These are phyloP conservation scores for Tetrapedia diversipes DNA, from an alignment of 2,888 invertebrate genomes.

Conservation along the genomic window DNA sequence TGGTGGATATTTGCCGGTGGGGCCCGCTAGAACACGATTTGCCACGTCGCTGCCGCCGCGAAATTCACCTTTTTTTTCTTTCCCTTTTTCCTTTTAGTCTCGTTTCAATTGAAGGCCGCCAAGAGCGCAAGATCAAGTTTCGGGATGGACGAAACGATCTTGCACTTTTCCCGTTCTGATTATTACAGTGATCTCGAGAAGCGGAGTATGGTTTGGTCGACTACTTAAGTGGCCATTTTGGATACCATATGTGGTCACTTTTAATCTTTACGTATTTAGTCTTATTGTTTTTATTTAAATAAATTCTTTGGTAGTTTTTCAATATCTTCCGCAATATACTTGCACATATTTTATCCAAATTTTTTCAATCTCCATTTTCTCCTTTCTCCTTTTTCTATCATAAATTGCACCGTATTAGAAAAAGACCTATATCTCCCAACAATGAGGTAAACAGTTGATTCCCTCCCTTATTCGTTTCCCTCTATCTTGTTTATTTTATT, in stretches of 20 bases:
- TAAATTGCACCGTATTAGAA: background rate
- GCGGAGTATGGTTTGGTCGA: background rate
- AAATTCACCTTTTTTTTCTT: constrained; percentile 59
- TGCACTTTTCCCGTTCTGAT: constrained; percentile 36
- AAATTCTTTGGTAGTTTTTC: too few species aligned
- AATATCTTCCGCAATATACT: too few species aligned
- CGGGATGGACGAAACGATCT: constrained; percentile 43
- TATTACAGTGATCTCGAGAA: background rate
- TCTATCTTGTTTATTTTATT: constrained; percentile 17
- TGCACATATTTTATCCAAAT: too few species aligned
- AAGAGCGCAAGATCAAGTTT: constrained; percentile 55
- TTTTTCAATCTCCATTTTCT: too few species aligned
- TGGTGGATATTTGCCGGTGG: constrained; percentile 71
- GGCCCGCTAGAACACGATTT: constrained; percentile 70
- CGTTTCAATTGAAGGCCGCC: constrained; percentile 62
- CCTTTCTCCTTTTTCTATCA: too few species aligned
- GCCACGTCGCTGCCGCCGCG: constrained; percentile 61
- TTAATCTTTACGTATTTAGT: too few species aligned
- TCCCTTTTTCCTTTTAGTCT: constrained; percentile 17
- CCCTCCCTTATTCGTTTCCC: background rate
- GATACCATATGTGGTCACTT: too few species aligned
- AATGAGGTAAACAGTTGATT: background rate
- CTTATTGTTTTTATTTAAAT: too few species aligned
- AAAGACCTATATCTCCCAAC: background rate
- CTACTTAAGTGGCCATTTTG: background rate